phyloP scores from a whole-genome alignment of 2,797 vertebrate species.

The Channallabes apus region DNA sequence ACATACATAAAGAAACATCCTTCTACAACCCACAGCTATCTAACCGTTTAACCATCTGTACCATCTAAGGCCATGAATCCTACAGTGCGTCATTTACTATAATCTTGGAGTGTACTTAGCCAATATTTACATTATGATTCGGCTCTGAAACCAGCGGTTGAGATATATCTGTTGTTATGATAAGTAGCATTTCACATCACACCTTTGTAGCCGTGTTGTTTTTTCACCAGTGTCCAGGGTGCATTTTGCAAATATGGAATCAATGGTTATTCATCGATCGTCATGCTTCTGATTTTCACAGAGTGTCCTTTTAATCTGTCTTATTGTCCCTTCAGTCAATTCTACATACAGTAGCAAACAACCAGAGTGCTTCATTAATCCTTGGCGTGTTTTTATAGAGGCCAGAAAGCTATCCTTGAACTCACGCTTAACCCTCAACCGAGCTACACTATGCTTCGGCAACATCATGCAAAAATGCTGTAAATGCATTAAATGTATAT shows the following conservation, averaged over 20 bases:
- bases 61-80: not conserved
- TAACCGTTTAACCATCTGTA: not conserved
- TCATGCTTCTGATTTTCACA: not conserved
- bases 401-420: not conserved
- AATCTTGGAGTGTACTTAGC: not conserved
- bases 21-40: not conserved
- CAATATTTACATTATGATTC: not conserved
- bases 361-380: not conserved
- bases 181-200: too few relatives aligned
- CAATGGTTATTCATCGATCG: not conserved
- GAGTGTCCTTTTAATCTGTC: not conserved
- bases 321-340: not conserved
- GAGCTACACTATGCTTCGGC: too few relatives aligned
- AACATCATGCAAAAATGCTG: not conserved
- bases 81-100: not conserved
- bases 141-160: not conserved
- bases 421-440: not conserved
- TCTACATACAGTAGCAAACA: not conserved
- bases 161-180: not conserved
- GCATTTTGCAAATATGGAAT: not conserved
- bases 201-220: not conserved
- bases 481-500: not conserved
- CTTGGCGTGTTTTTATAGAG: too few relatives aligned
- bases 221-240: not conserved
- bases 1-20: conserved; percentile 18